These are phyloP conservation scores for Idaea aversata DNA, from an alignment of 2,888 invertebrate species.

Conservation along the genomic window DNA sequence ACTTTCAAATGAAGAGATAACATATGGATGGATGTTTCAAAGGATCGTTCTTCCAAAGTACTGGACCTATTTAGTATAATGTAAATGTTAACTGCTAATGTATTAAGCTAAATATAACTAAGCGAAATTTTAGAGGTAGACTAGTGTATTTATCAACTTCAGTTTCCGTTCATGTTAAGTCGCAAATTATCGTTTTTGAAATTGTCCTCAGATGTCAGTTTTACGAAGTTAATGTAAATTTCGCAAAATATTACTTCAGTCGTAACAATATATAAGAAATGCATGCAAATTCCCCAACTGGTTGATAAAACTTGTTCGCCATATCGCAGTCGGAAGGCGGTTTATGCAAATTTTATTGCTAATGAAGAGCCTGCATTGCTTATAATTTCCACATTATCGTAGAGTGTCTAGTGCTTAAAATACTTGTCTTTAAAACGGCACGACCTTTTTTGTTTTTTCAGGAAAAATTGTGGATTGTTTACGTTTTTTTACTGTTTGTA, in stretches of 20 bases:
- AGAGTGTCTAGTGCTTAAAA: conserved; percentile 43
- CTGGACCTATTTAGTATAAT: too few relatives aligned
- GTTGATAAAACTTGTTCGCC: conserved; percentile 33
- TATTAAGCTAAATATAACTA: too few relatives aligned
- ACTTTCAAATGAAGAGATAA: too few relatives aligned
- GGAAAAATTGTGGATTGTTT: not conserved
- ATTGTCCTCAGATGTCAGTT: not conserved
- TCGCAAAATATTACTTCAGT: conserved; percentile 9
- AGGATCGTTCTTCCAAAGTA: too few relatives aligned
- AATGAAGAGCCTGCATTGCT: conserved; percentile 30
- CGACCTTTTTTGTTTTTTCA: not conserved
- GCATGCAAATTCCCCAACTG: conserved; percentile 18
- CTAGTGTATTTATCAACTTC: too few relatives aligned
- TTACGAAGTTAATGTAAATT: conserved; percentile 10
- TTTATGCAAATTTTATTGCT: conserved; percentile 38
- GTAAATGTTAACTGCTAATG: too few relatives aligned
- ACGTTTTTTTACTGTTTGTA: not conserved
- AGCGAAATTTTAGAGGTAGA: too few relatives aligned
- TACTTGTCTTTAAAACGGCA: conserved; percentile 1
- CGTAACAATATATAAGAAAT: conserved; percentile 16
- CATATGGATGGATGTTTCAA: too few relatives aligned
- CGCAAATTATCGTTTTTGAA: too few relatives aligned
- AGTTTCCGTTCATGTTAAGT: too few relatives aligned
- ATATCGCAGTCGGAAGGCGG: conserved; percentile 32
- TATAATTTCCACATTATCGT: conserved; percentile 22